Evolutionary conservation across 2,888 invertebrate genomes (phyloP), one percentile per base, ranked within the genome.

Genomic region (Chymomyza procnemis): DNA sequence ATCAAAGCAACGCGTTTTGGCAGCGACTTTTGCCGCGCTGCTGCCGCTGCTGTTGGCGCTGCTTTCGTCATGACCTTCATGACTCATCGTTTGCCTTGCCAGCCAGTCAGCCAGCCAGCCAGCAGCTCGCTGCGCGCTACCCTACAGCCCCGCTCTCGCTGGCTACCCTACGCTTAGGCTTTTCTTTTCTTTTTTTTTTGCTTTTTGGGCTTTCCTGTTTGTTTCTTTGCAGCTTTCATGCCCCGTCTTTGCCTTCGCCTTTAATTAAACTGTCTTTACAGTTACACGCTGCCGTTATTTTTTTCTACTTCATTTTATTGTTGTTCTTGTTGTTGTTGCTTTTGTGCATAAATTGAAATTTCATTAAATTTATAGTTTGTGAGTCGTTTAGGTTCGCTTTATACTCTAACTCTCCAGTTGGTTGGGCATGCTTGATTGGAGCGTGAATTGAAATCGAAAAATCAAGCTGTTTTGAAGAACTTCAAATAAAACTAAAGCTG

Each of bases 21-120:
- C 54, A 54, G 54, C 54, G 54, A 54, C 54, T 22, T 56, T 30
- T 56, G 56, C 56, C 56, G 56, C 56, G 26, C 47, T 67, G 65
- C 75, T 58, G 69, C 16, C 30, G 50, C 61, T 70, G 67, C 52
- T 19, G 9, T 41, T 12, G 64, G 73, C 73, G 64, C 64, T 84
- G 81, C 81, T 84, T 84, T 90, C 89, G 89, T 90, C 91, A 90
- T 90, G 91, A 90, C 90, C 90, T 90, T 90, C 90, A 90, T 90
- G 90, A 90, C 91, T 90, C 90, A 90, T 90, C 91, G 87, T 82
- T 88, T 67, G 77, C 59, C 67, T 72, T 69, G 26, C 47, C 18
- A 21, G n/a, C 8, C 30, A n/a, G 5, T 52, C 9, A 47, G 18
- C 34, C 6, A 22, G 6, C 19, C 26, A 26, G 26, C 26, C 26